Conservation (phyloP, 2,888 invertebrate genomes). For the Stomorhina lunata region DNA sequence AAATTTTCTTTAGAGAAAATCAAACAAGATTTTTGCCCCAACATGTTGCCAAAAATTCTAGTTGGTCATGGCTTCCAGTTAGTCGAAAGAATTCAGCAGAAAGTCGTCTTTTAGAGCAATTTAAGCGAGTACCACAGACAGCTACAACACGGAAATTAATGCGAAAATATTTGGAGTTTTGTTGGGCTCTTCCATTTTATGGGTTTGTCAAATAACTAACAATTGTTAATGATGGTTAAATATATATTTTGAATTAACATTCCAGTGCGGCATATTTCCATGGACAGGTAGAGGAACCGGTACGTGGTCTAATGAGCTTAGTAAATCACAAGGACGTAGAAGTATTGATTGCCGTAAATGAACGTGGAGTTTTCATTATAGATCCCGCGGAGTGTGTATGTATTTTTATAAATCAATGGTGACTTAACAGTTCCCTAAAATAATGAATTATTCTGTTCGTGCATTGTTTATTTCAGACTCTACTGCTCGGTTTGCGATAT, state of each 20-base stretch:
- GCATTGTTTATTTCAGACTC: constrained; percentile 87
- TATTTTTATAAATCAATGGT: constrained; percentile 66
- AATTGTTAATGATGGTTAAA: background rate
- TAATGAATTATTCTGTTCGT: too few relatives aligned
- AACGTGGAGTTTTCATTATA: constrained; percentile 90
- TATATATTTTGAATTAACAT: background rate
- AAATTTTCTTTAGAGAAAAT: constrained; percentile 82
- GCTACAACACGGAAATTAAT: constrained; percentile 91
- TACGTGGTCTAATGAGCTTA: constrained; percentile 90
- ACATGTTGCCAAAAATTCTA: constrained; percentile 86
- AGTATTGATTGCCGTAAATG: constrained; percentile 93
- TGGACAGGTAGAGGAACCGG: constrained; percentile 96
- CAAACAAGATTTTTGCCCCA: constrained; percentile 89
- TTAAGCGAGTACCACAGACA: constrained; percentile 90
- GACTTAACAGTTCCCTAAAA: too few relatives aligned
- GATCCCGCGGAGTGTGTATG: constrained; percentile 92
- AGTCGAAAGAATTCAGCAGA: constrained; percentile 93
- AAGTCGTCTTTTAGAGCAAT: constrained; percentile 91
- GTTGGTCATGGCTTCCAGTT: constrained; percentile 86
- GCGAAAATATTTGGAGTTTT: constrained; percentile 93
- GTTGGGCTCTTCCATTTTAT: constrained; percentile 94
- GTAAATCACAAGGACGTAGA: constrained; percentile 93
- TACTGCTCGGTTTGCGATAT: constrained; percentile 90
- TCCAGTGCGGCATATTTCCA: constrained; percentile 94
- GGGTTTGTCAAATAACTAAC: constrained; percentile 84